Base-by-base conservation (phyloP, 2,113 vertebrate genomes). In the Upupa epops region DNA sequence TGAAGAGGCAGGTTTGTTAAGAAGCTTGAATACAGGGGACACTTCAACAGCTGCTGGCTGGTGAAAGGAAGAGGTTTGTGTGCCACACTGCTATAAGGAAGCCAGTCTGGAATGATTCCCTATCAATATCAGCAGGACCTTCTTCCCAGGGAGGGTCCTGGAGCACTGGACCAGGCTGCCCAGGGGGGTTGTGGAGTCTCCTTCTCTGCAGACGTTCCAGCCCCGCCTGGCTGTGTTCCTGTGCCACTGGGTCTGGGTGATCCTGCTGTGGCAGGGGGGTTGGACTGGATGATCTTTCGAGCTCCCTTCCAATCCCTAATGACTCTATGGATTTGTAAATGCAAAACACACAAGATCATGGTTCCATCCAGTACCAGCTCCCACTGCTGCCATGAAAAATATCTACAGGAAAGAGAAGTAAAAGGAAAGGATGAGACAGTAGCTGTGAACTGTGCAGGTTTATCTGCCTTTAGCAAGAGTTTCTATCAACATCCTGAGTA, bases 1-100 rank as follows among this genome's bases (percentile, higher is more conserved):
- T 95, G 92, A 95, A 92, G 66, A 94, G 68, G 21, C 19, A 63
- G 40, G 40, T 42, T 86, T 94, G 94, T 93, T 77, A 84, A 66
- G 86, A 90, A 89, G 86, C 84, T 79, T 82, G 52, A 83, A 73
- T 74, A 71, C 29, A 22, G 21, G 45, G 60, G 51, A 89, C 12
- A 36, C 17, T 92, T 84, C 60, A 75, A 51, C 79, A 83, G 46
- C 42, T 95, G 66, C 15, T 77, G 40, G 25, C 81, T 54, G 28
- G 36, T 51, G 46, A 93, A 95, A 82, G 42, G 88, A 95, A 80
- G 25, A 89, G 71, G 89, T 21, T 77, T 71, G 71, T 88, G 32
- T 86, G 19, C 73, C 69, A 86, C 29, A 71, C 21, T 86, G 37
- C 64, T 94, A 72, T 36, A 85, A 54, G 68, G 13, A 93, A 93